Evolutionary conservation across 2,113 vertebrate species (phyloP), one percentile per base, ranked within the genome.

Genomic region (Madoqua kirkii): DNA sequence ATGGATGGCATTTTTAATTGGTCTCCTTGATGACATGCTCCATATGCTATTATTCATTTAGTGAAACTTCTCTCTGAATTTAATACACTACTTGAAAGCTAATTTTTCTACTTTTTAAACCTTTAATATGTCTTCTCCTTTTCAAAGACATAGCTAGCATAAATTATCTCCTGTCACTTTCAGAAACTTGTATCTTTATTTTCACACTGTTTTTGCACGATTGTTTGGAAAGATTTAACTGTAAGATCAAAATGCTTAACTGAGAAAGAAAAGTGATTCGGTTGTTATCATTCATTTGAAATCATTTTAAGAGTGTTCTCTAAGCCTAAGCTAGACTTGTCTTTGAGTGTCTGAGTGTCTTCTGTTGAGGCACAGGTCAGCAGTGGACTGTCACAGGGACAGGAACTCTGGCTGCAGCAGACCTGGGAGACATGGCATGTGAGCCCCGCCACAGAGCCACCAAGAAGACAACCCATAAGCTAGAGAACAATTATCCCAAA

Each of bases 21-120:
- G 89, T 93, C 82, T 95, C 59, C 64, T 93, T 93, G 89, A 93
- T 98, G 98, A 95, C 64, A 94, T 62, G 13, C 76, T 91, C 64
- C 59, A 62, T 97, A 96, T 95, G 90, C 71, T 91, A 94, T 89
- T 83, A 93, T 93, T 94, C 88, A 62, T 57, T 96, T 55, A 93
- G 76, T 93, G 81, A 94, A 54, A 67, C 27, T n/a, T 93, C 31
- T 74, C 16, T 97, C 48, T 95, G 82, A 96, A 85, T 86, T 93
- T 71, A n/a, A 82, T 60, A 43, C 52, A 33, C 78, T 74, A 92
- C 29, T 52, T 87, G 94, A 93, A 96, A 97, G n/a, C 21, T 96
- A 95, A 95, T 92, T 89, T 93, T 93, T 86, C 43, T 81, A 29
- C 31, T 76, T 78, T 87, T n/a, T 43, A 54, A 71, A 76, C 76